A percentile compares a stretch with the other conserved stretches of the same genome.
These are phyloP conservation scores for Eupithecia dodoneata DNA, from an alignment of 2,888 invertebrate species.

Conservation along the genomic window DNA sequence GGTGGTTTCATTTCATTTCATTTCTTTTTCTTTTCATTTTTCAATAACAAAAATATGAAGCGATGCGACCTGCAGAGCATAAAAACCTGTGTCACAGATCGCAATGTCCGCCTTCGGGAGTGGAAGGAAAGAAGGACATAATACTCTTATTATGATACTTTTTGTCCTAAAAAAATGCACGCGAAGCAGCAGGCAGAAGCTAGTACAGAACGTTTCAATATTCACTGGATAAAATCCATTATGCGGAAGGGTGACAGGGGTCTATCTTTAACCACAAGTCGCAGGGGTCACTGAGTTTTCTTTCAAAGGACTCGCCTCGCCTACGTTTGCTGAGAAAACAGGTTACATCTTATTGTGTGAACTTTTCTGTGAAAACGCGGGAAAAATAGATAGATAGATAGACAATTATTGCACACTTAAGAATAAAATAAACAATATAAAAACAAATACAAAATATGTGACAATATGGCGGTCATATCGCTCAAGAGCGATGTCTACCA, in stretches of 20 bases:
- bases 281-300: constrained; percentile 26
- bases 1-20: too few species aligned
- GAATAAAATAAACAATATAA: too few species aligned
- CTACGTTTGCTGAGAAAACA: constrained; percentile 16
- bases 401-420: too few species aligned
- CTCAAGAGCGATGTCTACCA: too few species aligned
- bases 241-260: constrained; percentile 17
- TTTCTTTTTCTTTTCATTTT: too few species aligned
- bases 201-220: constrained; percentile 8
- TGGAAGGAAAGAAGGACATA: not conserved
- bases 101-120: too few species aligned
- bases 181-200: not conserved
- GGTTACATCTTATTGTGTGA: not conserved
- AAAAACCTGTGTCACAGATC: too few species aligned
- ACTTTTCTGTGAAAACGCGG: constrained; percentile 9
- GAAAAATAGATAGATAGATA: too few species aligned
- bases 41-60: too few species aligned
- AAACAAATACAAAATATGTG: too few species aligned
- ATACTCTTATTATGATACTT: not conserved
- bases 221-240: constrained; percentile 20
- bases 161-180: not conserved
- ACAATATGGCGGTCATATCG: too few species aligned
- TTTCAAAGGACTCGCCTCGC: constrained; percentile 12
- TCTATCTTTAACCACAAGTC: constrained; percentile 24
- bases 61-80: too few species aligned